Evolutionary conservation across 2,797 vertebrate species (phyloP), one percentile per base, ranked within the genome.

Genomic region (Eospalax fontanierii): DNA sequence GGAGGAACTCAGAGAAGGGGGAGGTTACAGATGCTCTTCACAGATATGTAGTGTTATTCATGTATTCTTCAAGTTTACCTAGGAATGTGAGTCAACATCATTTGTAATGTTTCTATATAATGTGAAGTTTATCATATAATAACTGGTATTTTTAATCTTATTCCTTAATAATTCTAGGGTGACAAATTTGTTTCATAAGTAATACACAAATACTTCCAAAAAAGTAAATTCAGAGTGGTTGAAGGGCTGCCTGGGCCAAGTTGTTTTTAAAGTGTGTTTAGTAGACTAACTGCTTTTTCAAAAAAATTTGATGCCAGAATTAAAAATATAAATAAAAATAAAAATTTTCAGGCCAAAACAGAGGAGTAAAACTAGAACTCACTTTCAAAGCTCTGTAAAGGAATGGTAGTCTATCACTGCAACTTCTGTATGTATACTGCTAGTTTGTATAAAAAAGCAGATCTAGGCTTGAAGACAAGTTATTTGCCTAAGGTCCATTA

Each of bases 321-420:
- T 92, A 68, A 92, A 94, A 87, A 73, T 46, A 38, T 21, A 88
- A 96, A 87, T 90, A 70, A 87, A 92, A 97, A 87, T 26, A 94
- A 33, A 38, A n/a, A 11, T n/a, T 80, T 70, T 85, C 9, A 66
- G 54, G 43, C 4, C 95, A 33, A 79, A 80, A 30, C 19, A 89
- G 9, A 84, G 24, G 71, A 73, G 22, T 87, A 38, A 33, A 90
- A 91, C 74, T 4, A 33, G 54, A 91, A 93, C 11, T 28, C 11
- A 91, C 14, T 89, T 94, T 78, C 18, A 26, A 93, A 82, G 78
- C 68, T 79, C 6, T n/a, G 73, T 86, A 73, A 18, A 46, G 75
- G 19, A 43, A 28, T 63, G 7, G 7, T 50, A 76, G 0, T 50
- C 28, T 54, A 38, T n/a, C 30, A 76, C 12, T 59, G 1, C 3